Base-by-base conservation (phyloP, 92 coral and sea anemone species). In the Scolanthus callimorphus region DNA sequence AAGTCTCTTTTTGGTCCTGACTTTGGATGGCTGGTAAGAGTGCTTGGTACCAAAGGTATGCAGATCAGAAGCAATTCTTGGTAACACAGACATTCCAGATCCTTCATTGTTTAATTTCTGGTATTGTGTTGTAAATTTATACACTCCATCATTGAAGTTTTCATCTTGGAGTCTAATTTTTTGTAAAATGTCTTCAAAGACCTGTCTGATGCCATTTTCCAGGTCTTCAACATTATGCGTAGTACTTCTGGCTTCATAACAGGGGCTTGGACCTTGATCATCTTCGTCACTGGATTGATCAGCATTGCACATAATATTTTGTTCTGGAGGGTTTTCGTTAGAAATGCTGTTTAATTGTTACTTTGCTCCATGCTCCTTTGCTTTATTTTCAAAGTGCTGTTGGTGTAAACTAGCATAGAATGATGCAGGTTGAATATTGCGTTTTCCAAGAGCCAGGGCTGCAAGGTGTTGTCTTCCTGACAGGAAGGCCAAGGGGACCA, bases 381-480 rank as follows among this genome's bases (percentile, higher is more conserved):
- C n/a, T n/a, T 15, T 34, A 15, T 34, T 34, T 34, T 34, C 45
- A n/a, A 4, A 45, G 21, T 27, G 11, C 17, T 12, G 49, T 64
- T 21, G 28, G 12, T 64, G 71, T 20, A 64, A 49, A 6, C 0
- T 25, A 12, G 56, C 76, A 57, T 44, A 56, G 46, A 41, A 45
- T 8, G 56, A 41, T 15, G 21, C 13, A 20, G 37, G 37, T 10
- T 55, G 60, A 28, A 55, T 49, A 31, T 48, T 34, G 25, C 60
- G 51, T 9, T 60, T 37, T 45, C 78, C 56, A 49, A 70, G 15
- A 15, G 83, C 84, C 57, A 60, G 59, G 28, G 29, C 65, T 66
- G 71, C 81, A 3, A 80, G 86, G 20, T 31, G 51, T 3, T 46
- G 45, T 31, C 79, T 80, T 25, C 64, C 86, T 2, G 30, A 29